These are phyloP conservation scores for Exocentrus adspersus DNA, from an alignment of 2,888 invertebrate genomes.

Conservation along the genomic window DNA sequence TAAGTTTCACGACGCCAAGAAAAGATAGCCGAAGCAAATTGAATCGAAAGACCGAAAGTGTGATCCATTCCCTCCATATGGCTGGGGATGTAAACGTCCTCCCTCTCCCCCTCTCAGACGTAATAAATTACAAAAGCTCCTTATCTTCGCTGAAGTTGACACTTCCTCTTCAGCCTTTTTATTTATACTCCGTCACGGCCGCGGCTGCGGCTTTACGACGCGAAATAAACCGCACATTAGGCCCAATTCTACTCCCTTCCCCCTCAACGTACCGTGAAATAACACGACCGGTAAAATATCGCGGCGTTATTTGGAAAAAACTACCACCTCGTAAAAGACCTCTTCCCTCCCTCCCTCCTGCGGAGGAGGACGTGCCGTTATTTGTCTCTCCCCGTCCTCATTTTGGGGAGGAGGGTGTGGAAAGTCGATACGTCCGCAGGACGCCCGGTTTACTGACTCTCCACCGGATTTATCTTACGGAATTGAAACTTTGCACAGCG, in stretches of 20 bases:
- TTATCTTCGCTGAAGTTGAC: conserved; percentile 8
- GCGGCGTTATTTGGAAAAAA: conserved; percentile 43
- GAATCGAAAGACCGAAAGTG: too few relatives aligned
- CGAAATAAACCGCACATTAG: conserved; percentile 31
- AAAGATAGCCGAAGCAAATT: too few relatives aligned
- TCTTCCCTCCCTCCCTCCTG: too few relatives aligned
- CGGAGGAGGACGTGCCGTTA: conserved; percentile 39
- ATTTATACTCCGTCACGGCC: conserved; percentile 24
- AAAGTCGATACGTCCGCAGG: conserved; percentile 15
- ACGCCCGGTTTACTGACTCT: conserved; percentile 3
- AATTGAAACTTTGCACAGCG: conserved; percentile 9
- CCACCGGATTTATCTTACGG: conserved; percentile 8
- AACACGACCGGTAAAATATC: conserved; percentile 37
- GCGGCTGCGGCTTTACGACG: conserved; percentile 28
- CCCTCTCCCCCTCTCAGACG: too few relatives aligned
- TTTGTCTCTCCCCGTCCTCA: conserved; percentile 40
- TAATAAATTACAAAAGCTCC: conserved; percentile 2
- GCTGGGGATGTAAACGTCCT: too few relatives aligned
- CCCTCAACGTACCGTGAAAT: conserved; percentile 25
- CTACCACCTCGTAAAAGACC: conserved; percentile 40
- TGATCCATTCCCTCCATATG: too few relatives aligned
- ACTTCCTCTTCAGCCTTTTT: conserved; percentile 26
- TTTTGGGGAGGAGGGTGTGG: conserved; percentile 2
- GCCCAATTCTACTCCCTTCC: conserved; percentile 15
- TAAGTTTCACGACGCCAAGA: too few relatives aligned